phyloP scores from a whole-genome alignment of 2,888 invertebrate genomes.

The Cistogaster globosa region DNA sequence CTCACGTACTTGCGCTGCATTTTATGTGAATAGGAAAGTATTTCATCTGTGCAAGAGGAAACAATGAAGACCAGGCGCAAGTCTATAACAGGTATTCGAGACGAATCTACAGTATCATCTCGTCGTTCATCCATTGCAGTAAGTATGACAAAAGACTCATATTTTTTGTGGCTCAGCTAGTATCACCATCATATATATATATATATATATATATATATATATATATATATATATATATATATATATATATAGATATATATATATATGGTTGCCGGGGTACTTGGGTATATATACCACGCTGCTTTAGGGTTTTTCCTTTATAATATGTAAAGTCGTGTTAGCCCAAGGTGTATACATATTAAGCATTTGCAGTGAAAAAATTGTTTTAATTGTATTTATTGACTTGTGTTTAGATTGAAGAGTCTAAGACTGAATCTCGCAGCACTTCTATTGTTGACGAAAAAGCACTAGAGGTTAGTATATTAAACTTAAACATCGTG shows the following conservation, averaged over 20 bases:
- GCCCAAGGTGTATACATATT: too few relatives aligned
- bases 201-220: too few relatives aligned
- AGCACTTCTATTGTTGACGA: slow-evolving; percentile 80
- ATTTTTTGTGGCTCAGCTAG: neutral
- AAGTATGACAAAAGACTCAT: slow-evolving; percentile 62
- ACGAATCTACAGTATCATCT: slow-evolving; percentile 77
- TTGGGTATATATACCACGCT: too few relatives aligned
- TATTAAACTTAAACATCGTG: neutral
- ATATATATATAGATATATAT: too few relatives aligned
- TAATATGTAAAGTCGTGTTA: too few relatives aligned
- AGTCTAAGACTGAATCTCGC: slow-evolving; percentile 77
- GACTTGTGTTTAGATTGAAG: slow-evolving; percentile 74
- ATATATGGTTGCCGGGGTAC: too few relatives aligned
- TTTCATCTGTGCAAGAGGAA: slow-evolving; percentile 76
- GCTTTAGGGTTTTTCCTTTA: too few relatives aligned
- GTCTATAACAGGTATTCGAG: slow-evolving; percentile 76
- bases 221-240: too few relatives aligned
- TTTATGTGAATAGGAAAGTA: slow-evolving; percentile 72
- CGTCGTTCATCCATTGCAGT: slow-evolving; percentile 80
- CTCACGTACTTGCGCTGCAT: neutral
- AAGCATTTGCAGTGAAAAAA: too few relatives aligned
- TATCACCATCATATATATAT: too few relatives aligned
- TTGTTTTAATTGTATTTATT: slow-evolving; percentile 1
- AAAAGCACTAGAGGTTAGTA: slow-evolving; percentile 79
- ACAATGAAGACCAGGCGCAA: slow-evolving; percentile 77